Conservation (phyloP, 2,888 invertebrate genomes). For the Parnassius orleans region DNA sequence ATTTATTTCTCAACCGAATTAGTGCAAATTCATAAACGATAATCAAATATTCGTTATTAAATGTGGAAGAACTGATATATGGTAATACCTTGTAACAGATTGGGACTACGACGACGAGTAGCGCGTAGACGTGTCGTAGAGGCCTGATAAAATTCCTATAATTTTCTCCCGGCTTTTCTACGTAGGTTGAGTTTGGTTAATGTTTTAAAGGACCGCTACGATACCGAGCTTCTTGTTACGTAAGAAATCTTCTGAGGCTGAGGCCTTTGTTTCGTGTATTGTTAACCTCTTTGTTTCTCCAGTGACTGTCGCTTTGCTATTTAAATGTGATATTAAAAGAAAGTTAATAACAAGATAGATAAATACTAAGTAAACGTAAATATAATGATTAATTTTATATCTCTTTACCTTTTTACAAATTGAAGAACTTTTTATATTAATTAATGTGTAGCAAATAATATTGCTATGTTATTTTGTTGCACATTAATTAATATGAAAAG, state of each 20-base stretch:
- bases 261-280: constrained; percentile 17
- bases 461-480: too few relatives aligned
- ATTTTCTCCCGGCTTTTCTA: constrained; percentile 38
- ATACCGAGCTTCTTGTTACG: constrained; percentile 18
- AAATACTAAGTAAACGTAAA: too few relatives aligned
- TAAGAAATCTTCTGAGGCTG: constrained; percentile 16
- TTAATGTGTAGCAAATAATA: too few relatives aligned
- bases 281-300: constrained; percentile 19
- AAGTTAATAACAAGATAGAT: not conserved
- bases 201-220: constrained; percentile 21
- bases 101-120: constrained; percentile 42
- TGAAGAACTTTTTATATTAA: too few relatives aligned
- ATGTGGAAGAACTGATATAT: too few relatives aligned
- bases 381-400: too few relatives aligned
- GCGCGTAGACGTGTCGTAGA: constrained; percentile 43
- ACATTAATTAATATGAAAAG: too few relatives aligned
- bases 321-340: not conserved
- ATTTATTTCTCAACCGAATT: not conserved
- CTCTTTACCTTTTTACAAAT: too few relatives aligned
- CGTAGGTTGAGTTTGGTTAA: constrained; percentile 28
- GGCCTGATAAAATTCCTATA: constrained; percentile 42
- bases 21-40: not conserved
- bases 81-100: constrained; percentile 28
- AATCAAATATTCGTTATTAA: too few relatives aligned
- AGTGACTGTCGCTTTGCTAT: not conserved